Evolutionary conservation across 1,140 invertebrate genomes (phyloP), one percentile per base, ranked within the genome.

Genomic region (Archegozetes longisetosus): DNA sequence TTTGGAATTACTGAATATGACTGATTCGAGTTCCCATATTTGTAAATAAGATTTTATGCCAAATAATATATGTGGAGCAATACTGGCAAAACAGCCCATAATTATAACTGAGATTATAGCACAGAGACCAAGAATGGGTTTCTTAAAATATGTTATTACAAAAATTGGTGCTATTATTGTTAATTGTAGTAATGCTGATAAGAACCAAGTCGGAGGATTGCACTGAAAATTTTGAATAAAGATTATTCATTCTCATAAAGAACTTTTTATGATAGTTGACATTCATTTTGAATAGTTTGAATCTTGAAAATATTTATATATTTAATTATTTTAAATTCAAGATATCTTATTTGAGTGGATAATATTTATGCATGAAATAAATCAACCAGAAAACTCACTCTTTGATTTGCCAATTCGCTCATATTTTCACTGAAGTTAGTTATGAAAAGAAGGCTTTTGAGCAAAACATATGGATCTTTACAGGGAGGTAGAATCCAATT

Each of bases 181-280:
- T 58, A 58, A 51, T 49, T 58, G 55, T 48, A 58, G 40, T 26
- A 58, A 51, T 49, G 55, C 55, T 13, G 55, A 58, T 27, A 58
- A 29, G 20, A 58, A 58, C 55, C 55, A 58, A 25, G 55, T 58
- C 3, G 40, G 28, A 13, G 55, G 55, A 58, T 58, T 48, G 23
- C 55, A 58, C 55, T 58, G 27, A 40, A 40, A 40, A 9, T 40
- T 40, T 9, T 40, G 6, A 40, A 40, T 9, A 40, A 9, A 17
- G 6, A 40, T 40, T 40, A 40, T 9, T 40, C 17, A 40, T 40
- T 40, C n/a, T n/a, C n/a, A n/a, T n/a, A n/a, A n/a, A n/a, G n/a
- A n/a, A n/a, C n/a, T n/a, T n/a, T n/a, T n/a, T n/a, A n/a, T n/a
- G n/a, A n/a, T n/a, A n/a, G n/a, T n/a, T n/a, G n/a, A n/a, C n/a